Evolutionary conservation across 2,797 vertebrate species (phyloP), one percentile per base, ranked within the genome.

Genomic region (Tragelaphus oryx): DNA sequence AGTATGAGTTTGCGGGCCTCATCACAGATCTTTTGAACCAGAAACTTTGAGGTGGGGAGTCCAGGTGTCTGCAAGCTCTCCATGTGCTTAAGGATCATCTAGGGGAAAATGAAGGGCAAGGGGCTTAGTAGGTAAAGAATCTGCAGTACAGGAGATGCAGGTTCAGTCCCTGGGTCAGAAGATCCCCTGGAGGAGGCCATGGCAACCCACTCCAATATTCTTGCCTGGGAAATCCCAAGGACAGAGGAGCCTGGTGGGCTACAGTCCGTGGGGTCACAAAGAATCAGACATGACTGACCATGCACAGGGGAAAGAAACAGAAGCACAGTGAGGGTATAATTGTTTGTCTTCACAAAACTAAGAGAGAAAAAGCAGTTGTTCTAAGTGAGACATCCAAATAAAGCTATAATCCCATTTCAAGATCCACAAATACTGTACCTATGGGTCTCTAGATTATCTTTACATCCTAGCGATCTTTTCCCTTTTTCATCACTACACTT

Each of bases 371-470:
- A 75, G 28, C 68, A 82, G 18, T 79, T 89, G 81, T 87, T 83
- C 33, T 82, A 68, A 94, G 11, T 75, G 54, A 84, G 55, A 93
- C 17, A 90, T 74, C 37, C 78, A 84, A 94, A 90, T 89, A 74
- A 93, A 87, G 24, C 57, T 82, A 68, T 76, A 85, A 92, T 57
- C n/a, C 68, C 84, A 6, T 87, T 84, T 95, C 60, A 81, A 62
- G 33, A 91, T 93, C 26, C 41, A 22, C 75, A 96, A 76, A 84
- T 52, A 48, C 20, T 79, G 20, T 93, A 84, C 48, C 18, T 65
- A 30, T 14, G 46, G 80, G 80, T 85, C 89, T 84, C 54, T 33
- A 18, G 78, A 54, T 89, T 87, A 95, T 83, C 81, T 96, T 95
- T 85, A 41, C 81, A 74, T 81, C 55, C 55, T 79, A 76, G 50